A percentile compares a stretch with the other conserved stretches of the same genome.
These are phyloP conservation scores for Alviniconcha strummeri DNA, from an alignment of 2,888 invertebrate genomes.

Conservation along the genomic window DNA sequence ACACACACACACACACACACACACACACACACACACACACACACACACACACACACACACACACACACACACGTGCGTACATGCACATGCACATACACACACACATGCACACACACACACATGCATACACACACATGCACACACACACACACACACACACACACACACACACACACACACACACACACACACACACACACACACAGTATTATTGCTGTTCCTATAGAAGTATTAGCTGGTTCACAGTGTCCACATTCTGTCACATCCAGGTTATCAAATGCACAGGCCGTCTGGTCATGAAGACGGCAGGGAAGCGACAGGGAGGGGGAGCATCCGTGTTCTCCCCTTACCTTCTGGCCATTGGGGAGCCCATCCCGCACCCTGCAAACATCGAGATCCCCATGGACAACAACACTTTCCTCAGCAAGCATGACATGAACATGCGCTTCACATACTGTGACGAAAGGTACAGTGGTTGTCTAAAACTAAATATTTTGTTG, in stretches of 20 bases:
- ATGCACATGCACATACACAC: neutral
- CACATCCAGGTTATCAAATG: conserved; percentile 88
- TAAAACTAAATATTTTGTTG: neutral
- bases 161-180: neutral
- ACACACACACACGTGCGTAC: neutral
- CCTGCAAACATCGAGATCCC: conserved; percentile 94
- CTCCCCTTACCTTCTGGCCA: conserved; percentile 78
- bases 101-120: neutral
- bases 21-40: neutral
- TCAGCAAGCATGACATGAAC: conserved; percentile 92
- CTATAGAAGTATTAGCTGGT: no score
- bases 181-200: neutral
- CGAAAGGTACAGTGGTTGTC: conserved; percentile 81
- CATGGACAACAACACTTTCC: conserved; percentile 89
- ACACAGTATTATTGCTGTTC: neutral
- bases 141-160: neutral
- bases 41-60: no score
- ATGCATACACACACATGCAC: no score
- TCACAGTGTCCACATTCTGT: no score
- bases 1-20: neutral
- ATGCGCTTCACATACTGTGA: conserved; percentile 97
- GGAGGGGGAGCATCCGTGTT: neutral
- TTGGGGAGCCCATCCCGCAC: conserved; percentile 89
- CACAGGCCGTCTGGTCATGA: conserved; percentile 80
- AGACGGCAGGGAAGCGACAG: conserved; percentile 30